Conservation (phyloP, 2,113 vertebrate species). For the Piprites chloris region DNA sequence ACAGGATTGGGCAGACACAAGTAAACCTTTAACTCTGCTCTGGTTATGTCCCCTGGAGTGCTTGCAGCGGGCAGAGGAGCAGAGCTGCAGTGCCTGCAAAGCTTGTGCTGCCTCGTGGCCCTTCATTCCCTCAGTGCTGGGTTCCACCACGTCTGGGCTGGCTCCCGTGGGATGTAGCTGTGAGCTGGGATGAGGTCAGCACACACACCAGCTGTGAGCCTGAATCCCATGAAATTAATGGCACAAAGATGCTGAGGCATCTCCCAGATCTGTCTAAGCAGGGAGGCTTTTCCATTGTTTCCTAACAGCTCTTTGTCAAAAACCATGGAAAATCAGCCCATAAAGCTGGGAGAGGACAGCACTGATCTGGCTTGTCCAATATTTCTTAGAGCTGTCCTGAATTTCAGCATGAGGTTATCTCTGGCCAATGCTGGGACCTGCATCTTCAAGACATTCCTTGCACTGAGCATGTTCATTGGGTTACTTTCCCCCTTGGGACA, state of each 20-base stretch:
- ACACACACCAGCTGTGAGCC: neutral
- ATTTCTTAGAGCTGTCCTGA: neutral
- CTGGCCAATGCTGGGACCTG: neutral
- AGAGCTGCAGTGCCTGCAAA: neutral
- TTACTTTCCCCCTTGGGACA: neutral
- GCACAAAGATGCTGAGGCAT: neutral
- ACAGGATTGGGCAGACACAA: neutral
- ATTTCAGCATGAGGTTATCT: neutral
- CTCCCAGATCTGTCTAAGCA: neutral
- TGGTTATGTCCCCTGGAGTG: neutral
- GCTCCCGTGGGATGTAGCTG: neutral
- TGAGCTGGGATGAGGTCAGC: neutral
- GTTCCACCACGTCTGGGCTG: fast-evolving
- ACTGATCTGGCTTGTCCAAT: neutral
- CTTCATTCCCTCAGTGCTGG: neutral
- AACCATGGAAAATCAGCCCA: neutral
- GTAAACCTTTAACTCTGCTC: neutral
- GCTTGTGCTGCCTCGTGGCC: neutral
- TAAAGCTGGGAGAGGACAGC: neutral
- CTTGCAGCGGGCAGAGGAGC: neutral
- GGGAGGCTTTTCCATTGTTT: neutral
- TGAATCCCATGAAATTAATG: neutral
- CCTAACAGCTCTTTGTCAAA: neutral
- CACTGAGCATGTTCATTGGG: neutral
- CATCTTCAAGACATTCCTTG: neutral